Evolutionary conservation across 2,113 vertebrate genomes (phyloP).

Genomic region (Corythornis cristatus): DNA sequence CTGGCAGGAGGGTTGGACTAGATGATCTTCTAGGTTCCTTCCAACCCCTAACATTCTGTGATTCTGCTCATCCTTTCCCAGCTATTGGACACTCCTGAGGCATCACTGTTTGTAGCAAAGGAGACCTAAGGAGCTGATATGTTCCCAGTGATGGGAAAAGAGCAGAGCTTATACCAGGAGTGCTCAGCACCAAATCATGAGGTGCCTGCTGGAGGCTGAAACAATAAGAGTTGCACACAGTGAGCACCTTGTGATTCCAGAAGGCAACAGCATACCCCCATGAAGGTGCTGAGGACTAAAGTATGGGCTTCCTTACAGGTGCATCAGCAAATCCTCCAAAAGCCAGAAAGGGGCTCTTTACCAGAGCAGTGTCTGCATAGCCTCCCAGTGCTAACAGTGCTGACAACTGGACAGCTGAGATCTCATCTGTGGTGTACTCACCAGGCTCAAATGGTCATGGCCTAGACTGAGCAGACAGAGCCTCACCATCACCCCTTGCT

Average conservation of each 20-base stretch:
- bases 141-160: accelerated
- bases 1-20: too few relatives aligned
- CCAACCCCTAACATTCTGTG: too few relatives aligned
- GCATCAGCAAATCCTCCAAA: neutral
- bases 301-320: neutral
- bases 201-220: neutral
- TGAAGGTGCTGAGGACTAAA: neutral
- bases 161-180: neutral
- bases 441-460: accelerated
- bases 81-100: accelerated
- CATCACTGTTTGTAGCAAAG: neutral
- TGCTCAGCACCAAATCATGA: accelerated
- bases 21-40: too few relatives aligned
- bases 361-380: neutral
- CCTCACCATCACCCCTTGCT: neutral
- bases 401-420: neutral
- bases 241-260: accelerated
- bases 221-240: accelerated
- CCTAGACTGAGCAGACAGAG: neutral
- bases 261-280: accelerated
- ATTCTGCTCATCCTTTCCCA: neutral
- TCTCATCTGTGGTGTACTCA: neutral
- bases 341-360: neutral
- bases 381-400: neutral
- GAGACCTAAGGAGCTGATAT: neutral